These are phyloP conservation scores for Conus betulinus DNA, from an alignment of 1,140 invertebrate genomes.

Conservation along the genomic window DNA sequence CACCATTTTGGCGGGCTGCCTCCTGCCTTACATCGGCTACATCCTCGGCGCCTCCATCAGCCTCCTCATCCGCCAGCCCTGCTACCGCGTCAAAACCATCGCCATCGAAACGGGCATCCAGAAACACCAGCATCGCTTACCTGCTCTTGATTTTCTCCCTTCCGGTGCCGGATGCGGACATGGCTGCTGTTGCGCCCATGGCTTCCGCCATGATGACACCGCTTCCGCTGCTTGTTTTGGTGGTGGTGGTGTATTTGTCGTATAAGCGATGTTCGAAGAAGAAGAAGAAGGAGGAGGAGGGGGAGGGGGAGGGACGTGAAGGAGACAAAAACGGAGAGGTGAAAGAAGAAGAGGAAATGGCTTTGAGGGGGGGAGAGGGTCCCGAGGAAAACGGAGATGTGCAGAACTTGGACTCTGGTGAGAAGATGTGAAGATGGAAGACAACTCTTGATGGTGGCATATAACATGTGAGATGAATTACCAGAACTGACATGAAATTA, in stretches of 20 bases:
- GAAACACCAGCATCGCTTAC: slow-evolving; percentile 77
- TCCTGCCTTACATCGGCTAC: slow-evolving; percentile 93
- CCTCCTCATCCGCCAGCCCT: slow-evolving; percentile 61
- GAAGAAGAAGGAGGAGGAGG: slow-evolving; percentile 43
- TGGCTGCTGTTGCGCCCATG: slow-evolving; percentile 74
- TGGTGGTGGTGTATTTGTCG: slow-evolving; percentile 47
- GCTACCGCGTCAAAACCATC: slow-evolving; percentile 75
- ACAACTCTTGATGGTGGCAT: no score
- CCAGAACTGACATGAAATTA: no score
- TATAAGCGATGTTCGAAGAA: slow-evolving; percentile 54
- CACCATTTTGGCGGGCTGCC: slow-evolving; percentile 86
- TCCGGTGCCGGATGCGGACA: slow-evolving; percentile 75
- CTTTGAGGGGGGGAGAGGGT: not conserved
- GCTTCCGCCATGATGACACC: slow-evolving; percentile 95
- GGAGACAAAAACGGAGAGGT: slow-evolving; percentile 28
- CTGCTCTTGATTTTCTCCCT: slow-evolving; percentile 76
- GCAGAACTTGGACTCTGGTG: not conserved
- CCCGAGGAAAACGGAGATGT: not conserved
- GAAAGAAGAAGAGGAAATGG: not conserved
- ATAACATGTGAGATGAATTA: no score
- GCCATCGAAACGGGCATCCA: slow-evolving; percentile 79
- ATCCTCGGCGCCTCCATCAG: slow-evolving; percentile 80
- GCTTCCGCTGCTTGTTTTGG: slow-evolving; percentile 82
- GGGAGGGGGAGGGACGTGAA: slow-evolving; percentile 28
- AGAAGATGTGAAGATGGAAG: not conserved